Base-by-base conservation (phyloP, 2,113 vertebrate species). In the Maccullochella peelii region DNA sequence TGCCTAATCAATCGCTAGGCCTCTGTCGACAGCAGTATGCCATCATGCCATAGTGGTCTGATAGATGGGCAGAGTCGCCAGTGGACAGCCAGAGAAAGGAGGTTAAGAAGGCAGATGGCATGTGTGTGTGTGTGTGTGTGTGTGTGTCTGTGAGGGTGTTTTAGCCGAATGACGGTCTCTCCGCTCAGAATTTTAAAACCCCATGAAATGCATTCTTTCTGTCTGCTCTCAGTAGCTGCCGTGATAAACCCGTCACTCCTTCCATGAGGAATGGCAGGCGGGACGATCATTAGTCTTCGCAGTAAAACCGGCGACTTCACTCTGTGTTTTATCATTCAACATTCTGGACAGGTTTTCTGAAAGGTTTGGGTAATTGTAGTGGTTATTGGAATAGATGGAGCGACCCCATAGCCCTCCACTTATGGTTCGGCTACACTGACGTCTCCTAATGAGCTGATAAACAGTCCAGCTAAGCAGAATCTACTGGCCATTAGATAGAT, bases 191-290 rank as follows among this genome's bases (percentile, higher is more conserved):
- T 91, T 91, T 91, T 86, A 93, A 92, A 92, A 93, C 77, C 84
- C 87, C 81, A 80, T 89, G 89, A 91, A 94, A 89, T 85, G 78
- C 85, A 87, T 91, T 86, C 88, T 91, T 91, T 82, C 88, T 84
- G 89, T 93, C 88, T 88, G 90, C 90, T 88, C 78, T 89, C 88
- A 86, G 79, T 89, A 54, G 91, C 91, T 85, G 86, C 89, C 23
- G 79, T 87, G 93, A 95, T 95, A 94, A 95, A 95, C 90, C 93
- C 88, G 92, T 95, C 94, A 94, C 87, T 94, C 89, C 86, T 73
- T 86, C 91, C 87, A 62, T 94, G 93, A 94, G 90, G 77, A 92
- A 95, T 84, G 91, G 91, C 94, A 84, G 86, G 82, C 88, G 50
- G 75, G 74, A 62, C 33, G 44, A 91, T 94, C 94, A 94, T 95